Evolutionary conservation across 2,888 invertebrate genomes (phyloP).

Genomic region (Sialis lutaria): DNA sequence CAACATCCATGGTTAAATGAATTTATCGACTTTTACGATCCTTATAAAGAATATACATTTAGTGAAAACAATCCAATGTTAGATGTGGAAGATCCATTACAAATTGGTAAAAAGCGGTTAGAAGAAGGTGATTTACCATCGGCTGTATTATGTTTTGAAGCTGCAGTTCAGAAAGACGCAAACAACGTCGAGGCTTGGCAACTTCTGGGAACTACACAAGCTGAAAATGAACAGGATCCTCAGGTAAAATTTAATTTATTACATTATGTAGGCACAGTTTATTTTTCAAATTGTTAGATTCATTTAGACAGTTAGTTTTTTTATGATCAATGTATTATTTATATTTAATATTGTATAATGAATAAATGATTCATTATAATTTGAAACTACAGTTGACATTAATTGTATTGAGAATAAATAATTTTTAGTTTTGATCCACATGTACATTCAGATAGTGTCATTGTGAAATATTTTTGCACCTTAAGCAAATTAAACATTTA

Average conservation of each 20-base stretch:
- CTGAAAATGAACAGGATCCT: slow-evolving; percentile 81
- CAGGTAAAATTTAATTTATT: slow-evolving; percentile 10
- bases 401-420: no score
- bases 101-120: slow-evolving; percentile 69
- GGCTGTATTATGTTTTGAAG: slow-evolving; percentile 92
- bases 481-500: no score
- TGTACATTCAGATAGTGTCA: no score
- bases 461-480: no score
- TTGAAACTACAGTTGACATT: no score
- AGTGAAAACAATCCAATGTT: slow-evolving; percentile 74
- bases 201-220: slow-evolving; percentile 76
- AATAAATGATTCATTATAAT: no score
- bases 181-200: slow-evolving; percentile 74
- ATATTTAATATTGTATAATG: no score
- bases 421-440: no score
- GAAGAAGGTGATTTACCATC: slow-evolving; percentile 82
- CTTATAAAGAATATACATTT: slow-evolving; percentile 57
- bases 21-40: slow-evolving; percentile 40
- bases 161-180: slow-evolving; percentile 71
- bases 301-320: neutral
- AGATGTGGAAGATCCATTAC: slow-evolving; percentile 58
- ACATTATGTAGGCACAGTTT: neutral
- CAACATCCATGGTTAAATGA: slow-evolving; percentile 59
- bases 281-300: neutral
- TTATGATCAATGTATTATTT: no score